A percentile compares a stretch with the other conserved stretches of the same genome.
phyloP scores from a whole-genome alignment of 2,888 invertebrate genomes.

The Cephonodes hylas region DNA sequence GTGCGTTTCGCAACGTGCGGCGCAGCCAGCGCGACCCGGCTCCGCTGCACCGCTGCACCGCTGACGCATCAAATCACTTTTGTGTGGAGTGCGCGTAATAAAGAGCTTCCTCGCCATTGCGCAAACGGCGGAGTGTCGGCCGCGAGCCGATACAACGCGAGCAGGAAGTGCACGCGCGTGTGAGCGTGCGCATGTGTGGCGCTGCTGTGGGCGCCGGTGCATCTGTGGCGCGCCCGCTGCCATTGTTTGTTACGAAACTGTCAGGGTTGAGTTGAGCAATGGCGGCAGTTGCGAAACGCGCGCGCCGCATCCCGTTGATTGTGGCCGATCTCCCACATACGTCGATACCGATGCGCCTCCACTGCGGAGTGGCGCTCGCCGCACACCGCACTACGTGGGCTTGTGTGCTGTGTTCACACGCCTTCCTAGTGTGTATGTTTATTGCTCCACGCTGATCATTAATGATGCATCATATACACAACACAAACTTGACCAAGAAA shows the following conservation, averaged over 20 bases:
- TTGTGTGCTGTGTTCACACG: neutral
- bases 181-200: constrained; percentile 25
- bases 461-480: constrained; percentile 19
- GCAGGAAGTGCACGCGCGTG: constrained; percentile 79
- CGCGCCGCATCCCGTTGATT: constrained; percentile 73
- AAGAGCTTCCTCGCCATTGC: constrained; percentile 65
- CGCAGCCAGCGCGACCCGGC: constrained; percentile 23
- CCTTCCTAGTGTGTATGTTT: constrained; percentile 12
- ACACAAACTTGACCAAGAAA: constrained; percentile 64
- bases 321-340: constrained; percentile 65
- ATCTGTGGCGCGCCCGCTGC: constrained; percentile 63
- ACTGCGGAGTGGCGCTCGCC: no score
- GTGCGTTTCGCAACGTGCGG: constrained; percentile 58
- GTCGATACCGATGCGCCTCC: neutral
- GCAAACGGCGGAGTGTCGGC: constrained; percentile 51
- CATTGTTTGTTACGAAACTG: constrained; percentile 77
- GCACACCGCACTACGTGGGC: neutral
- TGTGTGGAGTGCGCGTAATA: constrained; percentile 52
- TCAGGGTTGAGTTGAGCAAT: constrained; percentile 79
- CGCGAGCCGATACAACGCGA: constrained; percentile 67
- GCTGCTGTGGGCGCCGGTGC: constrained; percentile 40
- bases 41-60: neutral
- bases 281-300: constrained; percentile 65
- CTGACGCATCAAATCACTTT: constrained; percentile 57
- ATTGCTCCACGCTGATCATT: constrained; percentile 20